Evolutionary conservation across 2,888 invertebrate genomes (phyloP), one percentile per base, ranked within the genome.

Genomic region (Brassicogethes aeneus): DNA sequence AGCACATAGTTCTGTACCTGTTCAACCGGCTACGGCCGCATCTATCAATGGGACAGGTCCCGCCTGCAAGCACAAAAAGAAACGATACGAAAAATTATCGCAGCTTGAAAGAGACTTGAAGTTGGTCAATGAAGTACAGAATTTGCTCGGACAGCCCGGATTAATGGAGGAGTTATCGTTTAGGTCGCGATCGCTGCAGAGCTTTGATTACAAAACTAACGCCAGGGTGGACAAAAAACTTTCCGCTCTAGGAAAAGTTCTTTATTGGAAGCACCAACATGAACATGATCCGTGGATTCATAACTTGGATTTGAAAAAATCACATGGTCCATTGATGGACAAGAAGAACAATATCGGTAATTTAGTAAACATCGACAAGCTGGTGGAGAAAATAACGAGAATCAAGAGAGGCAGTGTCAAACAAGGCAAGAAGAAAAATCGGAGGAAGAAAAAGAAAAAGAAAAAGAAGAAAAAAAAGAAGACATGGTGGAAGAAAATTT

Each of bases 61-160:
- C n/a, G n/a, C n/a, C n/a, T n/a, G n/a, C n/a, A 23, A 23, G 23
- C 23, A 23, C 10, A 23, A 23, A 23, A 23, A 23, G 16, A 32
- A 33, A 15, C 31, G 14, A 5, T 29, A 10, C 16, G 34, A 17
- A 17, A 49, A 44, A 32, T 34, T 56, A 13, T 44, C 39, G 16
- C 46, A 41, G 17, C 42, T 57, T 2, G 44, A 54, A 41, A 48
- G 47, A 16, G 54, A 57, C 34, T 34, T 57, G 3, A 48, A 53
- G 36, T 42, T 57, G 17, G 54, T 57, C 3, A 43, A 55, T 41
- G 57, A 57, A 44, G 50, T 57, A 17, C 54, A 57, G 40, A 50
- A 37, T 34, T 10, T 23, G 23, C 10, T 23, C 5, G 5, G 5
- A 7, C 23, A 23, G 23, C 5, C 10, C 10, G 5, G 5, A 7